Evolutionary conservation across 2,797 vertebrate genomes (phyloP).

Genomic region (Urosaurus nigricauda): DNA sequence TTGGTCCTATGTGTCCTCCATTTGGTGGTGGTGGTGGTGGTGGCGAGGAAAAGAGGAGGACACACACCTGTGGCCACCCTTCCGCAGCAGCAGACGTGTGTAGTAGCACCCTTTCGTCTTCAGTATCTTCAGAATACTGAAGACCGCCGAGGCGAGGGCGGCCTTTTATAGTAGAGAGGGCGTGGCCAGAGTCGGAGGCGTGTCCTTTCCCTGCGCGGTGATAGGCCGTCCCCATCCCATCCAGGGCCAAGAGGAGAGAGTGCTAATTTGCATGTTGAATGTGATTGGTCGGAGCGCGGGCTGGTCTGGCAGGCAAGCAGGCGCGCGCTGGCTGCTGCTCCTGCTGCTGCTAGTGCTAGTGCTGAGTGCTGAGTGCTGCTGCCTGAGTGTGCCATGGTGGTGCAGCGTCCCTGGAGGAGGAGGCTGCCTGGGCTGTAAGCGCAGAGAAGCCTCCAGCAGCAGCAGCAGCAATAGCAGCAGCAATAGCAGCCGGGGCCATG

Average conservation of each 20-base stretch:
- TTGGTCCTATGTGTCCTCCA: too few species aligned
- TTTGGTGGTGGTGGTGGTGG: too few species aligned
- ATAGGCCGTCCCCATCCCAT: background rate
- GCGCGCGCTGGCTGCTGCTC: too few species aligned
- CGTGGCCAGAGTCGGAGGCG: slow-evolving; percentile 12
- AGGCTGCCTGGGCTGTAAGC: background rate
- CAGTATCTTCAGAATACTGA: too few species aligned
- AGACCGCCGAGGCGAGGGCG: background rate
- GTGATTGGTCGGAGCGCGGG: background rate
- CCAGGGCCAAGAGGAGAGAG: too few species aligned
- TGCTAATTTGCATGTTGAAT: background rate
- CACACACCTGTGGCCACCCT: too few species aligned
- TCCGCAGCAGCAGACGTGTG: too few species aligned
- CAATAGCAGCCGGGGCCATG: background rate
- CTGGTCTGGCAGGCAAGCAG: background rate
- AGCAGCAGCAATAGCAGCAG: too few species aligned
- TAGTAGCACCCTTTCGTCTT: too few species aligned
- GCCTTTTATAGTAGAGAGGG: background rate
- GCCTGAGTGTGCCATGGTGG: background rate
- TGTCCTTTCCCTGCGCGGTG: background rate
- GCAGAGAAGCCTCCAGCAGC: background rate
- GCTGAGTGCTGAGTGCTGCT: too few species aligned
- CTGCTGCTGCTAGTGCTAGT: too few species aligned
- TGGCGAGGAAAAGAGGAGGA: too few species aligned
- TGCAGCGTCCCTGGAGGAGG: background rate